Evolutionary conservation across 2,888 invertebrate species (phyloP), one percentile per base, ranked within the genome.

Genomic region (Erebia aethiops): DNA sequence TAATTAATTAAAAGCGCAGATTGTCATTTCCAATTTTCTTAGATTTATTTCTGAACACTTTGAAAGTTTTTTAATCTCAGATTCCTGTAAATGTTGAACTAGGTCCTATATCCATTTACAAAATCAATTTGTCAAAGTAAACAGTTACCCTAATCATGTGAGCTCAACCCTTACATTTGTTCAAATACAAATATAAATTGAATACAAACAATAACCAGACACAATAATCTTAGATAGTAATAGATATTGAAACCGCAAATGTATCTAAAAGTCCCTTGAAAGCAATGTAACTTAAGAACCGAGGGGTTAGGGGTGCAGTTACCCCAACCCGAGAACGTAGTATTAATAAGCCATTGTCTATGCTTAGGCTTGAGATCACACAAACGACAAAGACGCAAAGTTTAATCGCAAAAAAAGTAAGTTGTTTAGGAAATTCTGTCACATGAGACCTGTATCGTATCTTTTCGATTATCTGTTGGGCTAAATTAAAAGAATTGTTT

Each of bases 201-300:
- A 52, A 64, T 13, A 66, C 56, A 67, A 67, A 67, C 68, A 73
- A 71, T 73, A 70, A 68, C 69, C 49, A 66, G 63, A 57, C 14
- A 61, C 63, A 71, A 67, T 67, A 43, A 58, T 74, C 67, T 64
- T 67, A 74, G 54, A 60, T 57, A 64, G 74, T 68, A 72, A 72
- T 74, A 69, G 72, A 70, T 74, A 72, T 65, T 67, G 70, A 72
- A 70, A 70, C 74, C 72, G 61, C 72, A 74, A 72, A 70, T 69
- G 70, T 74, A 72, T 60, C 72, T 54, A 54, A 63, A 70, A 72
- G 70, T 72, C 72, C 74, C 72, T 66, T 62, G 56, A 62, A 72
- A 70, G 72, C 70, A 70, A 74, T 74, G 72, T 70, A 74, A 74
- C 72, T 74, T 74, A 70, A 74, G 72, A 69, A 70, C 61, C 10